Evolutionary conservation across 2,113 vertebrate species (phyloP).

Genomic region (Ptilorrhoa leucosticta): DNA sequence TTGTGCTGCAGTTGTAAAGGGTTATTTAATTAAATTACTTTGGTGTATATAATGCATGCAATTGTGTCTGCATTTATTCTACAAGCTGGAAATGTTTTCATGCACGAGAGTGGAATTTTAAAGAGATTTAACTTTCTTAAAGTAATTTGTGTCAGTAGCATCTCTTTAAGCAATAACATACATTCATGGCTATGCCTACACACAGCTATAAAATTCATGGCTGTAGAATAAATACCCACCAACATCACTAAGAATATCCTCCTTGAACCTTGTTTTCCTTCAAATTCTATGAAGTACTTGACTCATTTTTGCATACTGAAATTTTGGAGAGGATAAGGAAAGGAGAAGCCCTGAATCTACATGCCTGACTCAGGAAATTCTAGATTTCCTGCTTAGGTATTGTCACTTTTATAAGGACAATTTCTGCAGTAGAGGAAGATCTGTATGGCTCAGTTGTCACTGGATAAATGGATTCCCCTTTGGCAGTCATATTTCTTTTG

Average conservation of each 20-base stretch:
- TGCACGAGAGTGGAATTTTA: neutral
- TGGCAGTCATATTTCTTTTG: neutral
- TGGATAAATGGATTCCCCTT: neutral
- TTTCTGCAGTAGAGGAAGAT: neutral
- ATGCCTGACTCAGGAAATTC: neutral
- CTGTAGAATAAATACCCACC: neutral
- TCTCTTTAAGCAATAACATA: neutral
- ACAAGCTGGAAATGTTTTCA: neutral
- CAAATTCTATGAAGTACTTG: neutral
- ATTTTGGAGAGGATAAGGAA: neutral
- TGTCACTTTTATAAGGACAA: neutral
- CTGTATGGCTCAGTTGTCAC: neutral
- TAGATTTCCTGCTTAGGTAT: neutral
- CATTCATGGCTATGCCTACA: neutral
- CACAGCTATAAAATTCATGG: neutral
- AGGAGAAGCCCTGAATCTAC: neutral
- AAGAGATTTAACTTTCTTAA: neutral
- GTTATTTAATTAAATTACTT: neutral
- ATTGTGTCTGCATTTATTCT: neutral
- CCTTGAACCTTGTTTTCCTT: neutral
- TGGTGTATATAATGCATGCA: neutral
- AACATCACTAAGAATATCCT: neutral
- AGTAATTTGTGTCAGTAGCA: neutral
- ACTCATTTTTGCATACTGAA: neutral
- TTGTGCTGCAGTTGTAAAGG: neutral